Percentiles rank a stretch among this genome's conserved stretches.
Evolutionary conservation across 2,797 vertebrate genomes (phyloP).

Genomic region (Arnoldichthys spilopterus): DNA sequence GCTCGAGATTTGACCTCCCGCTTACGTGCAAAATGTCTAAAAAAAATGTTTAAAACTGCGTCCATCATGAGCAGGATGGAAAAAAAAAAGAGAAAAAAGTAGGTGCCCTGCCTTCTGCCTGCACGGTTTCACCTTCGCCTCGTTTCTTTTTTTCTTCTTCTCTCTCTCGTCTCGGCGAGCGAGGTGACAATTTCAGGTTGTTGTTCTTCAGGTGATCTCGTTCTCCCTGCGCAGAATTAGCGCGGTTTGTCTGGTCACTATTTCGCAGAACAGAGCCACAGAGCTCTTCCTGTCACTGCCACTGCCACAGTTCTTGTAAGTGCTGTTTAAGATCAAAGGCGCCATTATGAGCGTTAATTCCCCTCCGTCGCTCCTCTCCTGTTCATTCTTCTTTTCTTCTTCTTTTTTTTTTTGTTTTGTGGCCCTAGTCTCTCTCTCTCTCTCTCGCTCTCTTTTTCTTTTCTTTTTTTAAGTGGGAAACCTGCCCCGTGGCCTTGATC

Average conservation of each 20-base stretch:
- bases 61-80: neutral
- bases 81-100: neutral
- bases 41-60: too few species aligned
- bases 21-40: too few species aligned
- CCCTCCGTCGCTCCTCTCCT: constrained; percentile 30
- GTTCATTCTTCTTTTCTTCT: constrained; percentile 20
- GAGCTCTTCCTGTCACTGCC: constrained; percentile 72
- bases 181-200: constrained; percentile 57
- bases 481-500: constrained; percentile 34
- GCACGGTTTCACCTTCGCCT: neutral
- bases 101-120: neutral
- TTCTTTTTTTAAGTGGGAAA: constrained; percentile 48
- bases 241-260: constrained; percentile 76
- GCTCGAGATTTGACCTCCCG: too few species aligned
- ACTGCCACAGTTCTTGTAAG: constrained; percentile 78
- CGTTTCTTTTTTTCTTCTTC: constrained; percentile 14
- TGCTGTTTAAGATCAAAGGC: constrained; percentile 64
- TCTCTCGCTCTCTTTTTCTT: too few species aligned
- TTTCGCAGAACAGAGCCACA: constrained; percentile 62
- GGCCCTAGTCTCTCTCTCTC: constrained; percentile 34
- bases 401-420: neutral
- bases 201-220: constrained; percentile 53
- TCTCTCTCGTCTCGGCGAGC: constrained; percentile 45
- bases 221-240: constrained; percentile 58
- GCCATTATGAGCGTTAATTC: constrained; percentile 54